A percentile compares a stretch with the other conserved stretches of the same genome.
These are phyloP conservation scores for Tetramorium simillimum DNA, from an alignment of 1,140 invertebrate genomes.

Conservation along the genomic window DNA sequence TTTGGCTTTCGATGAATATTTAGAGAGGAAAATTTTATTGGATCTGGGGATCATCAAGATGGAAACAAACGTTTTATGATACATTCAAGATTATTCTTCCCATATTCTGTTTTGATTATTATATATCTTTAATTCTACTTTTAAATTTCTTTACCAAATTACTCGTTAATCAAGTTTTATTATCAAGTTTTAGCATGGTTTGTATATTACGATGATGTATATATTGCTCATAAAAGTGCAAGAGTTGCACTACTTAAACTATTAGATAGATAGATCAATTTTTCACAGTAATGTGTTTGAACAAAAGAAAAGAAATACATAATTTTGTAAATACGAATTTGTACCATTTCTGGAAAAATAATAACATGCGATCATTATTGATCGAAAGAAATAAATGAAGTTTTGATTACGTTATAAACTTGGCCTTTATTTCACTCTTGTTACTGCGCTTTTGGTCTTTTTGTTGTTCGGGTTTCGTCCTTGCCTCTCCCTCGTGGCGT, in stretches of 20 bases:
- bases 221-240: constrained; percentile 46
- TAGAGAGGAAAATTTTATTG: constrained; percentile 20
- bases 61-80: constrained; percentile 8
- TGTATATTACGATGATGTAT: constrained; percentile 45
- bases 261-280: constrained; percentile 62
- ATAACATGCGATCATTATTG: constrained; percentile 71
- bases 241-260: constrained; percentile 51
- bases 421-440: constrained; percentile 79
- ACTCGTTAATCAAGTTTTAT: constrained; percentile 21
- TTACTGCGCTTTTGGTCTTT: constrained; percentile 72
- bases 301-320: constrained; percentile 55
- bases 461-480: constrained; percentile 71
- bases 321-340: constrained; percentile 76
- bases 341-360: constrained; percentile 72
- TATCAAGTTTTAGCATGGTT: constrained; percentile 34
- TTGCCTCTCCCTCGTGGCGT: constrained; percentile 72
- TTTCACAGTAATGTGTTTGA: constrained; percentile 64
- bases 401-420: constrained; percentile 75
- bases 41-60: constrained; percentile 12
- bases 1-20: constrained; percentile 37
- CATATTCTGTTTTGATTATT: constrained; percentile 13
- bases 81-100: constrained; percentile 28
- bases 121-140: constrained; percentile 30
- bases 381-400: constrained; percentile 76
- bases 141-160: constrained; percentile 24